Base-by-base conservation (phyloP, 2,888 invertebrate genomes). In the Melieria crassipennis region DNA sequence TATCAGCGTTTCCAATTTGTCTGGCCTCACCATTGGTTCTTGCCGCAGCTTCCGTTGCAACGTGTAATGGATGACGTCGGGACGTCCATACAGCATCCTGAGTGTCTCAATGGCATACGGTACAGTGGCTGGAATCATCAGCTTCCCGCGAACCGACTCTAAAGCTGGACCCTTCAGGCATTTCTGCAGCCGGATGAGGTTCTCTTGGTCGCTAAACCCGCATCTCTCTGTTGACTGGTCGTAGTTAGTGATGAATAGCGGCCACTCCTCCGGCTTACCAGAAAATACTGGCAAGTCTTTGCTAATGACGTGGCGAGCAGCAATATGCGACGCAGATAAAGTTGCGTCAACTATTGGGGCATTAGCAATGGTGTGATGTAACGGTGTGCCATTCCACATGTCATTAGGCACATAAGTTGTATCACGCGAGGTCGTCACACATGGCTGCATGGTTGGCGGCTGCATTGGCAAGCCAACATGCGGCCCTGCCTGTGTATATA, bases 81-180 rank as follows among this genome's bases (percentile, higher is more conserved):
- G 56, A 10, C 66, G 52, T 2, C 71, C 69, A 58, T 62, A 72
- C 16, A 72, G 64, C 69, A 74, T 74, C 42, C 63, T 61, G 10
- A 74, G 30, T 1, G 68, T 64, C 4, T 69, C 70, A 5, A 74
- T 69, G n/a, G 69, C 69, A 30, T 7, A 60, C 0, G 65, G 60
- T 10, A 68, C 65, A 3, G 65, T 73, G 5, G 16, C 61, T 7
- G 73, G 70, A 4, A 71, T 55, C 65, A 68, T 65, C 1, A 73
- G 68, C 43, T 71, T 73, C 13, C 69, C 68, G 5, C 65, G 61
- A 4, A 73, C 70, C 48, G 68, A 65, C 11, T 70, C 67, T 9
- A 69, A 47, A 4, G 65, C 61, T 6, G 61, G 10, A 0, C 72
- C 65, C 30, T 68, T 68, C 47, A 72, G 43, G 47, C 65, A 64